phyloP scores from a whole-genome alignment of 1,140 invertebrate genomes.

The Radopholus similis region DNA sequence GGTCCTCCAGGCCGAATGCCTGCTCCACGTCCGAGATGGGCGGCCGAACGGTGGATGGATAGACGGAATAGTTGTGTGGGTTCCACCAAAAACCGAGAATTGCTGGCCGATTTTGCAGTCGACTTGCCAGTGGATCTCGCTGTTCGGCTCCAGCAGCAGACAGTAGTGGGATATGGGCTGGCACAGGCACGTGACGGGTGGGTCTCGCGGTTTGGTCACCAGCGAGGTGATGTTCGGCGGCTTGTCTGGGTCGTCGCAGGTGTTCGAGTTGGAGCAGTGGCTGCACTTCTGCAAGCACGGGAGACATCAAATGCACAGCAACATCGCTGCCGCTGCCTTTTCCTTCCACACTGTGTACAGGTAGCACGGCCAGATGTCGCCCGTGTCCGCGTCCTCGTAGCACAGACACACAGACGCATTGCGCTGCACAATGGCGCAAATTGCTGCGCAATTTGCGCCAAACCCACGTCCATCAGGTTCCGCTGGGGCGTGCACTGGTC shows the following conservation, averaged over 20 bases:
- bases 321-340: conserved; percentile 48
- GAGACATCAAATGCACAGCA: too few species aligned
- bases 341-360: conserved; percentile 49
- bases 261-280: conserved; percentile 55
- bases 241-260: conserved; percentile 57
- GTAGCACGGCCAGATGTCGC: conserved; percentile 60
- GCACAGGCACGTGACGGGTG: conserved; percentile 37
- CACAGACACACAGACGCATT: conserved; percentile 58
- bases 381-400: conserved; percentile 54
- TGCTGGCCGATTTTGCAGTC: background rate
- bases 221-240: conserved; percentile 50
- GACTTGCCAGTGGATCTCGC: conserved; percentile 44
- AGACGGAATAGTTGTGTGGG: conserved; percentile 56
- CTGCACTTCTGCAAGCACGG: conserved; percentile 44
- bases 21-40: conserved; percentile 43
- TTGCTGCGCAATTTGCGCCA: background rate
- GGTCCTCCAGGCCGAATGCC: conserved; percentile 56
- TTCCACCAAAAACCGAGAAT: conserved; percentile 47
- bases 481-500: conserved; percentile 60
- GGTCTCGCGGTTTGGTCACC: conserved; percentile 32
- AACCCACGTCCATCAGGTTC: conserved; percentile 49
- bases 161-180: conserved; percentile 58
- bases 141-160: conserved; percentile 32
- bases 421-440: conserved; percentile 35
- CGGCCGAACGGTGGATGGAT: conserved; percentile 49